Base-by-base conservation (phyloP, 2,888 invertebrate genomes). In the Lasioglossum zephyrum region DNA sequence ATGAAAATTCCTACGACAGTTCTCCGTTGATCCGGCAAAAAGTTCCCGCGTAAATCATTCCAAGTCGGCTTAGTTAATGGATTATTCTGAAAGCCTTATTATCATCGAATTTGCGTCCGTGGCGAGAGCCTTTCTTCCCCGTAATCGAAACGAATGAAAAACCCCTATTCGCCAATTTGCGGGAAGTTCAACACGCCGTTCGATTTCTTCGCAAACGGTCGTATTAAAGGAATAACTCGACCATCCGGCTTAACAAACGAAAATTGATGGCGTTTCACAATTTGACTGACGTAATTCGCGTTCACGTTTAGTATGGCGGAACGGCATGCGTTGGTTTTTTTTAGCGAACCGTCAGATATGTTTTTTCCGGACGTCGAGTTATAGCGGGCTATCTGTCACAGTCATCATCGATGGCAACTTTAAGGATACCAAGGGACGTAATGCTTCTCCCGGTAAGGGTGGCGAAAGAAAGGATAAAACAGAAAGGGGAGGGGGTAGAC, bases 381-480 rank as follows among this genome's bases (percentile, higher is more conserved):
- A 90, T 89, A 89, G 90, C 91, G 90, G 86, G 88, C 86, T 89
- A 92, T 90, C 90, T 86, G 88, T 88, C 89, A 89, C 88, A 87
- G 85, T 86, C 88, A 87, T 79, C 87, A 77, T 87, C 85, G 85
- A 78, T 82, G 86, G 88, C 85, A 87, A 86, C 86, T 90, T 73
- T 36, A 77, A 86, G 82, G 92, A 87, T 85, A 83, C 81, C 77
- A 78, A 80, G 84, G 84, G 81, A 80, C 82, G 84, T 87, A 84
- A 82, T 86, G 84, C 81, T 82, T 81, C 84, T 79, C 63, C 66
- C 41, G 81, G 81, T 49, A 69, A 82, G 89, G 80, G 85, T 82
- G 84, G 86, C 76, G 78, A 82, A 84, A 85, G 89, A 88, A 88
- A 88, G 81, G 82, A 63, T 75, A 60, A 77, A 78, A 82, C 69